A percentile compares a stretch with the other conserved stretches of the same genome.
These are phyloP conservation scores for Atherix ibis DNA, from an alignment of 2,888 invertebrate species.

Conservation along the genomic window DNA sequence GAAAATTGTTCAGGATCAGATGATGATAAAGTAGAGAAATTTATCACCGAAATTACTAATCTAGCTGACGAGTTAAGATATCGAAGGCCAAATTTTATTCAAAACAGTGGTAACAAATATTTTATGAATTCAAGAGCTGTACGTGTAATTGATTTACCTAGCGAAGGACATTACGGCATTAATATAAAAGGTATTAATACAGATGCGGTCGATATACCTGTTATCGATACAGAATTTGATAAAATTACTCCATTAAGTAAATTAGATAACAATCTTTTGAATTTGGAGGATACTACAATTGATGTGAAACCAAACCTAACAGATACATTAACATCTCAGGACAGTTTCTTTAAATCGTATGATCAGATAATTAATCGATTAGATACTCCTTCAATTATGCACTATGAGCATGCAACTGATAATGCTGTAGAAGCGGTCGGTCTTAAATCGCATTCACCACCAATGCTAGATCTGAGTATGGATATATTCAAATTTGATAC, in stretches of 20 bases:
- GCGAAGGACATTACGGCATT: constrained; percentile 30
- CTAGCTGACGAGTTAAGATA: constrained; percentile 26
- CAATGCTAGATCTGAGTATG: constrained; percentile 25
- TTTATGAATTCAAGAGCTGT: constrained; percentile 24
- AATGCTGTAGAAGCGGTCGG: constrained; percentile 30
- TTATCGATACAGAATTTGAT: constrained; percentile 10
- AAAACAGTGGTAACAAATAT: constrained; percentile 27
- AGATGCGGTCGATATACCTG: not conserved
- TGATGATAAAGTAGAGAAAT: constrained; percentile 27
- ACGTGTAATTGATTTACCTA: constrained; percentile 27
- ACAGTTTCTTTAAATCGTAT: constrained; percentile 27
- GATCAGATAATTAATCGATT: constrained; percentile 25
- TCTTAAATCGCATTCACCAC: constrained; percentile 22
- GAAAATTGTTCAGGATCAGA: constrained; percentile 20
- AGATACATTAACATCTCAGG: constrained; percentile 28
- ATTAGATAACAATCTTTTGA: constrained; percentile 27
- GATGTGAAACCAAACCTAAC: constrained; percentile 29
- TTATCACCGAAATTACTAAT: constrained; percentile 27
- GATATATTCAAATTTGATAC: constrained; percentile 30
- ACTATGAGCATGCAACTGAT: constrained; percentile 30
- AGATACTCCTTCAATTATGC: constrained; percentile 15
- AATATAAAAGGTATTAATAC: constrained; percentile 25
- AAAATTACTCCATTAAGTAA: constrained; percentile 15
- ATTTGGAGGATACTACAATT: constrained; percentile 26
- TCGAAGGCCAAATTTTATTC: constrained; percentile 25